phyloP scores from a whole-genome alignment of 2,888 invertebrate species.

The Drosophila robusta region DNA sequence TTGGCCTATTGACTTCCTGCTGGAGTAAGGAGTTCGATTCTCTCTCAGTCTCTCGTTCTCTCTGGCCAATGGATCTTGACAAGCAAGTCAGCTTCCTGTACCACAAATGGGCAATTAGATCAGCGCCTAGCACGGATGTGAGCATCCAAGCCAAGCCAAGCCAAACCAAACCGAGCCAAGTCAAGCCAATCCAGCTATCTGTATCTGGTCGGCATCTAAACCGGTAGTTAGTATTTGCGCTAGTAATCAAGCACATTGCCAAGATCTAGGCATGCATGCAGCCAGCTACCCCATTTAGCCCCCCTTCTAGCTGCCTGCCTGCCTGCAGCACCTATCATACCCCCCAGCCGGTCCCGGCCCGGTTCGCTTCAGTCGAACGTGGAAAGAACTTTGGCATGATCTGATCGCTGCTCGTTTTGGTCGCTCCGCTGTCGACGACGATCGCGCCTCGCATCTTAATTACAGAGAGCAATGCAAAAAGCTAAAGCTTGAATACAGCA shows the following conservation, averaged over 20 bases:
- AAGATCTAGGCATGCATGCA: constrained; percentile 75
- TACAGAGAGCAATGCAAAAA: constrained; percentile 70
- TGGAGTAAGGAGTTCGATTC: not conserved
- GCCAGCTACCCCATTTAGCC: constrained; percentile 7
- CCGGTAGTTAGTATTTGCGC: constrained; percentile 78
- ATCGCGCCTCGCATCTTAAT: constrained; percentile 81
- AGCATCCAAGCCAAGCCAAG: constrained; percentile 19
- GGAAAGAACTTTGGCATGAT: constrained; percentile 71
- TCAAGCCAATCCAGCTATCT: constrained; percentile 16
- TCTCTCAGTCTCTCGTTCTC: not conserved
- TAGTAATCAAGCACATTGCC: constrained; percentile 78
- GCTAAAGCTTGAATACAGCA: constrained; percentile 18
- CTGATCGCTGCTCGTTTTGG: constrained; percentile 58
- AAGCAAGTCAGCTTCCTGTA: constrained; percentile 69
- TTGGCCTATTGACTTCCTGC: constrained; percentile 44
- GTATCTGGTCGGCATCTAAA: constrained; percentile 69
- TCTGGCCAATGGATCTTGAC: constrained; percentile 50
- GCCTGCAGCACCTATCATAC: not conserved
- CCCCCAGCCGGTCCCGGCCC: too few species aligned
- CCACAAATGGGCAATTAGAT: constrained; percentile 72
- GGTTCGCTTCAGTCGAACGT: constrained; percentile 23
- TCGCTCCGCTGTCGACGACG: constrained; percentile 21
- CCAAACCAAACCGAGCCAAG: constrained; percentile 11
- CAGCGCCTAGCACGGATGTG: constrained; percentile 58
- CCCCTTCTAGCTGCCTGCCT: too few species aligned